These are phyloP conservation scores for Cygnus olor DNA, from an alignment of 2,797 vertebrate genomes.

Conservation along the genomic window DNA sequence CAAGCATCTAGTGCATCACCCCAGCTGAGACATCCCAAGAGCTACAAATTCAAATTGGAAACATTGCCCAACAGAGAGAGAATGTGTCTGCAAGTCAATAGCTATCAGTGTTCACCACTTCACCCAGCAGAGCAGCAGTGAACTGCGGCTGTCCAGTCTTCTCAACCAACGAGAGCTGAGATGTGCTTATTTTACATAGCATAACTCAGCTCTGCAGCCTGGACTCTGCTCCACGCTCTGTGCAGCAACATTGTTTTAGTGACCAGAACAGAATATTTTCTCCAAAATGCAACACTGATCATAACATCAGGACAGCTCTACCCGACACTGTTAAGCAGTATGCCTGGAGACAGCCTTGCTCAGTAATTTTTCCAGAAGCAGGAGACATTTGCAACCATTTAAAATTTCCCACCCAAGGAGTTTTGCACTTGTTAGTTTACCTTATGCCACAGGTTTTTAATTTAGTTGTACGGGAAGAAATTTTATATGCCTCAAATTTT, in stretches of 20 bases:
- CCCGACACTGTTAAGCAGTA: accelerated
- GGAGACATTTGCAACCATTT: conserved; percentile 59
- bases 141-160: background rate
- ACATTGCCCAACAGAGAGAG: background rate
- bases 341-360: background rate
- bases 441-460: conserved; percentile 68
- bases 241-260: background rate
- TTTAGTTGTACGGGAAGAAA: conserved; percentile 48
- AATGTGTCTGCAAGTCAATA: background rate
- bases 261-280: background rate
- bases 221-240: accelerated
- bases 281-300: background rate
- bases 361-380: background rate
- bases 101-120: background rate
- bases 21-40: background rate
- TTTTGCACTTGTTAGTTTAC: conserved; percentile 66
- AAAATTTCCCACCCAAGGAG: conserved; percentile 60
- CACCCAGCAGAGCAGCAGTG: background rate
- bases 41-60: background rate
- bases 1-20: background rate
- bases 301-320: background rate
- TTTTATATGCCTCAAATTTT: conserved; percentile 54
- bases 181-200: background rate
- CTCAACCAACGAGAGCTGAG: background rate
- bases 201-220: background rate